phyloP scores from a whole-genome alignment of 2,113 vertebrate genomes.

The Phalacrocorax pelagicus region DNA sequence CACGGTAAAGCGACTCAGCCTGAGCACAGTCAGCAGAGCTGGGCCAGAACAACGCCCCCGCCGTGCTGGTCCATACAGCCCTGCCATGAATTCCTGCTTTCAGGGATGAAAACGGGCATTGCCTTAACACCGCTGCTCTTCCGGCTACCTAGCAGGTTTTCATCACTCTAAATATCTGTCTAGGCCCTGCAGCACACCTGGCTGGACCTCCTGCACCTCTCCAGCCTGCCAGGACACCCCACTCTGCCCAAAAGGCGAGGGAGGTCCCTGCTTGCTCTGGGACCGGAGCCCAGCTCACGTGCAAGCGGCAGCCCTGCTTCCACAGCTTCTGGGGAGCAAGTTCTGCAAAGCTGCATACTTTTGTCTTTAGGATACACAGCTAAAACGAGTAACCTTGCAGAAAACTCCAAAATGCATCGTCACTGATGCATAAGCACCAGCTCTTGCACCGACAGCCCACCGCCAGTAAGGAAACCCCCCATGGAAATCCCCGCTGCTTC shows the following conservation, averaged over 20 bases:
- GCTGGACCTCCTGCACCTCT: neutral
- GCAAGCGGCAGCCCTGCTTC: neutral
- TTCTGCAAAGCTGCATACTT: neutral
- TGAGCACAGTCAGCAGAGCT: neutral
- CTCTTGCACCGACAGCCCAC: neutral
- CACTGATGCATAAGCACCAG: rapidly evolving
- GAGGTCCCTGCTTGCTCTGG: neutral
- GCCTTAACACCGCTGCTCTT: neutral
- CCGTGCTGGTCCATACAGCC: neutral
- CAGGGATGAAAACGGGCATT: neutral
- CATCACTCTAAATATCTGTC: neutral
- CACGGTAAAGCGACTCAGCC: neutral
- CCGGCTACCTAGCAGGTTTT: neutral
- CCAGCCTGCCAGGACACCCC: neutral
- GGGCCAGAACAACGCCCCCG: neutral
- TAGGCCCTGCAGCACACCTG: neutral
- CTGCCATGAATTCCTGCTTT: neutral
- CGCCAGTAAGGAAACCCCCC: neutral
- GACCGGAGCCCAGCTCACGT: too few relatives aligned
- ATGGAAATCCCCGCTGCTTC: neutral
- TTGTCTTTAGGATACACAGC: neutral
- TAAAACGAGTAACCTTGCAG: neutral
- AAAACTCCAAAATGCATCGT: neutral
- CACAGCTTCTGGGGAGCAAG: neutral
- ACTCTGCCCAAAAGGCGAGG: neutral